These are phyloP conservation scores for Dromiciops gliroides DNA, from an alignment of 2,113 vertebrate species.

Conservation along the genomic window DNA sequence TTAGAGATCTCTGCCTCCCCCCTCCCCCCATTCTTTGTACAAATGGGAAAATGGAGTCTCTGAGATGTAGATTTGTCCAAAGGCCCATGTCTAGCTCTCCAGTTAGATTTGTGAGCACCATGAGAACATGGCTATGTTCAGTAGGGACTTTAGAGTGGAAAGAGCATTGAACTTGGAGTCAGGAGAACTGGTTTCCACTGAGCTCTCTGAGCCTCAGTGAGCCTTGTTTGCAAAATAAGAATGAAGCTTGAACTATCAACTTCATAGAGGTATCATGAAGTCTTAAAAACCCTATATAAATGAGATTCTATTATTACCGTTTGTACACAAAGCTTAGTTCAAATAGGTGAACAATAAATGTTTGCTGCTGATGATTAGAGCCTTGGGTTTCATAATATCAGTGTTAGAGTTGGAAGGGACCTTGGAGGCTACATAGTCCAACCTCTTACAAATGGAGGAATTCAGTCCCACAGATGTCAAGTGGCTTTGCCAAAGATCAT, in stretches of 20 bases:
- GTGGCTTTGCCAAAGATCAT: neutral
- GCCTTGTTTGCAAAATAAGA: neutral
- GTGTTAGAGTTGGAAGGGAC: neutral
- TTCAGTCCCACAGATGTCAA: neutral
- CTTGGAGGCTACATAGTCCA: neutral
- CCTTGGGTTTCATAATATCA: neutral
- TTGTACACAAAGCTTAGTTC: neutral
- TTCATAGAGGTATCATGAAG: neutral
- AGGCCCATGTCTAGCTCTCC: neutral
- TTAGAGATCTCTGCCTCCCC: neutral
- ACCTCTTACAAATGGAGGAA: neutral
- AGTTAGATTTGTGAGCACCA: neutral
- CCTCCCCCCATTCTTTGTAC: neutral
- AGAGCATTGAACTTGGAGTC: neutral
- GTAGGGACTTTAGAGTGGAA: neutral
- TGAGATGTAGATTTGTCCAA: neutral
- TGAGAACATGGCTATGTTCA: neutral
- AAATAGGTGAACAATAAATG: neutral
- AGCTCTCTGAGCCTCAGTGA: neutral
- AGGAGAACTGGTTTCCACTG: neutral
- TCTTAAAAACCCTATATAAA: neutral
- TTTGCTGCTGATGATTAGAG: neutral
- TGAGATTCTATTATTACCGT: neutral
- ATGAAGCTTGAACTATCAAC: neutral
- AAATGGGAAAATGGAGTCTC: neutral